Percentiles rank a stretch among this genome's conserved stretches.
These are phyloP conservation scores for Enteromius radiatus DNA, from an alignment of 2,797 vertebrate species.

Conservation along the genomic window DNA sequence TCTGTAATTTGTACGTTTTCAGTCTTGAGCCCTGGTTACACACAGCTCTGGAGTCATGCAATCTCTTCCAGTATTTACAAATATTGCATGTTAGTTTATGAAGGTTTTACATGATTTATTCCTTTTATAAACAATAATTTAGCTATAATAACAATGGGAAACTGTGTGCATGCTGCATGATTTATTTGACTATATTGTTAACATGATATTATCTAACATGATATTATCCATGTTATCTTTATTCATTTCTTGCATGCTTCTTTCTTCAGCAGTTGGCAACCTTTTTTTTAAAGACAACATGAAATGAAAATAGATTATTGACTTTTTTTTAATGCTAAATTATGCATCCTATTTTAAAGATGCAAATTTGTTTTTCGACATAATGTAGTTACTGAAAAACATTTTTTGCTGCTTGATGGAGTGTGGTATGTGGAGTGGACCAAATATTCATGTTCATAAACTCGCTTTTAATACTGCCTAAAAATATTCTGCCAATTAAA, in stretches of 20 bases:
- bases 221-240: background rate
- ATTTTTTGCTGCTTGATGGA: background rate
- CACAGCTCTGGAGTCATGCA: background rate
- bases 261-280: background rate
- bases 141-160: background rate
- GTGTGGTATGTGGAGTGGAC: background rate
- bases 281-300: slow-evolving; percentile 11
- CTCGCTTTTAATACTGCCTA: background rate
- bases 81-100: slow-evolving; percentile 14
- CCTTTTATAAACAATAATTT: background rate
- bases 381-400: no score
- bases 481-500: background rate
- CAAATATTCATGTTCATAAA: background rate
- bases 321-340: background rate
- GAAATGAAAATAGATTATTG: background rate
- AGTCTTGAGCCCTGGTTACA: slow-evolving; percentile 23
- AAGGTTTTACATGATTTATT: background rate
- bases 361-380: background rate
- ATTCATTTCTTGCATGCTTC: background rate
- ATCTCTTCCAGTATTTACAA: background rate
- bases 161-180: background rate
- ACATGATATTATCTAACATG: background rate
- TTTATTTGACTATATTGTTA: background rate
- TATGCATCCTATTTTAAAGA: background rate
- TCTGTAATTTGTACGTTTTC: background rate